These are phyloP conservation scores for Gymnoscopelus microlampas DNA, from an alignment of 2,797 vertebrate genomes.

Conservation along the genomic window DNA sequence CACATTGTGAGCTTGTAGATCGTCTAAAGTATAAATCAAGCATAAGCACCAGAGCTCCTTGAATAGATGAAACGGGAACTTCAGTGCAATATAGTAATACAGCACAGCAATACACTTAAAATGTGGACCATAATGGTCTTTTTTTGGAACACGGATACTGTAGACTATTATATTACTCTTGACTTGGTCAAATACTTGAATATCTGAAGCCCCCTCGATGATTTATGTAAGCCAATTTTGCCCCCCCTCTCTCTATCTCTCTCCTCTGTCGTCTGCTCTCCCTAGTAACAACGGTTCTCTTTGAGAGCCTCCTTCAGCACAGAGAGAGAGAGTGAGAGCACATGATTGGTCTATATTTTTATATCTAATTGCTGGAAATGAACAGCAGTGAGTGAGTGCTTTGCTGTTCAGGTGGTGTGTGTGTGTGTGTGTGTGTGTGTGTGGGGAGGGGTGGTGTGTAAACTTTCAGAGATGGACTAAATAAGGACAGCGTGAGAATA, in stretches of 20 bases:
- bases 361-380: slow-evolving; percentile 81
- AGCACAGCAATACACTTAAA: neutral
- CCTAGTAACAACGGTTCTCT: slow-evolving; percentile 78
- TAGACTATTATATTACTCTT: slow-evolving; percentile 27
- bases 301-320: slow-evolving; percentile 66
- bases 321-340: slow-evolving; percentile 27
- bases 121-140: neutral
- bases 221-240: slow-evolving; percentile 60
- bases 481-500: slow-evolving; percentile 52
- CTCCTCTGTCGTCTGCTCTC: slow-evolving; percentile 57
- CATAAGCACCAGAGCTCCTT: too few species aligned
- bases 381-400: slow-evolving; percentile 65
- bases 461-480: slow-evolving; percentile 46
- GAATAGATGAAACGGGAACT: too few species aligned
- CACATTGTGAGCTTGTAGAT: too few species aligned
- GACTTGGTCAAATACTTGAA: slow-evolving; percentile 52
- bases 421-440: slow-evolving; percentile 52
- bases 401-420: slow-evolving; percentile 65
- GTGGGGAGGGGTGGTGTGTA: slow-evolving; percentile 54
- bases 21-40: too few species aligned
- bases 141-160: slow-evolving; percentile 9
- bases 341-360: slow-evolving; percentile 84
- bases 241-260: slow-evolving; percentile 24
- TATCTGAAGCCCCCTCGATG: slow-evolving; percentile 46
- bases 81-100: too few species aligned